phyloP scores from a whole-genome alignment of 2,797 vertebrate species.

The Malurus leucopterus region DNA sequence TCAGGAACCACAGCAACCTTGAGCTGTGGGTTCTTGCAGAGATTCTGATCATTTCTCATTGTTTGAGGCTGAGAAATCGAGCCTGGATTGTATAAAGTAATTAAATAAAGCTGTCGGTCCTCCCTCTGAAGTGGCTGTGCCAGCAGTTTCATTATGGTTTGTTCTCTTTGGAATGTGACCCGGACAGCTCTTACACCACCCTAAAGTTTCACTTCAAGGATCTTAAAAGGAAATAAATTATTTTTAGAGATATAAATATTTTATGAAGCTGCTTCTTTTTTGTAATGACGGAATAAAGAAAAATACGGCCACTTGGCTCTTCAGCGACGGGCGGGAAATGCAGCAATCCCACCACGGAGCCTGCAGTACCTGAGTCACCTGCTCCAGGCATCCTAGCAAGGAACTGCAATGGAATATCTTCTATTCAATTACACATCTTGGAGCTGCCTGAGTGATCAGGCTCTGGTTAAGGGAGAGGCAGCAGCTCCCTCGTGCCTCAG shows the following conservation, averaged over 20 bases:
- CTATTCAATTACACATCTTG: background rate
- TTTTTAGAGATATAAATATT: slow-evolving; percentile 38
- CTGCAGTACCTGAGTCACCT: background rate
- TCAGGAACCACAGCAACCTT: background rate
- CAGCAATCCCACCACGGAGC: background rate
- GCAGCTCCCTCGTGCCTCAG: background rate
- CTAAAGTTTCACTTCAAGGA: background rate
- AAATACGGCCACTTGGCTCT: background rate
- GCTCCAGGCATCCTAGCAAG: background rate
- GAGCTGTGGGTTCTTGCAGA: background rate
- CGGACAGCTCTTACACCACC: background rate
- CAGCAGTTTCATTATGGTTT: background rate
- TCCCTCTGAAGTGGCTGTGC: background rate
- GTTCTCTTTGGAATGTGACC: background rate
- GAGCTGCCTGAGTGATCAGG: background rate
- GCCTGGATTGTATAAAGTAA: background rate
- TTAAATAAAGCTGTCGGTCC: background rate
- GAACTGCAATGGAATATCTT: background rate
- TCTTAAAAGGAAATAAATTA: slow-evolving; percentile 27
- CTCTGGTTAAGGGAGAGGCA: rapidly evolving
- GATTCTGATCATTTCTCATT: background rate
- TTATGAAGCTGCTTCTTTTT: background rate
- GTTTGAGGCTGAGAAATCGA: background rate
- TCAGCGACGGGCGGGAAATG: background rate
- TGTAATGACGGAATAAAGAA: background rate